Conservation (phyloP, 2,113 vertebrate species). For the Calypte anna region DNA sequence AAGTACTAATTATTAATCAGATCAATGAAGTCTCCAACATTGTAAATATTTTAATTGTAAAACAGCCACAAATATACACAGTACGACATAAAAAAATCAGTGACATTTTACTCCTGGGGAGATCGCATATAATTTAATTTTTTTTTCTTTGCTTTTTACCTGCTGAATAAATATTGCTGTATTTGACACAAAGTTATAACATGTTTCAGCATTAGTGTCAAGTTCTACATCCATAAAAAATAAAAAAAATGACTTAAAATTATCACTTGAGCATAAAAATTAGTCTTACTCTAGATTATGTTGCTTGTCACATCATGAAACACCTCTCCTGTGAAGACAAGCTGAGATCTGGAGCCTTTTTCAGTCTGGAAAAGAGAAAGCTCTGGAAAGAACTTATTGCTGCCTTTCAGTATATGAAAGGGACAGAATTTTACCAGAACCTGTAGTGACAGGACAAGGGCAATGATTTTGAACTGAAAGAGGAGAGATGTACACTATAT, state of each 20-base stretch:
- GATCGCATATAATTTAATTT: neutral
- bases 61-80: neutral
- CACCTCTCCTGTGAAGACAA: neutral
- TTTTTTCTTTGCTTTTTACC: neutral
- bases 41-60: neutral
- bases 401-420: neutral
- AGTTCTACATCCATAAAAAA: neutral
- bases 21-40: neutral
- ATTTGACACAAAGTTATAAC: neutral
- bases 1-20: neutral
- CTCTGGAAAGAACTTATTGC: neutral
- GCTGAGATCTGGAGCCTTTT: neutral
- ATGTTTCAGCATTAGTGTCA: neutral
- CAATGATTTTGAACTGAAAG: neutral
- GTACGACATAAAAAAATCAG: neutral
- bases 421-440: neutral
- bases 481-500: neutral
- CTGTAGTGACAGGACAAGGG: neutral
- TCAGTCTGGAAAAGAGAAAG: neutral
- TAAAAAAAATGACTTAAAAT: neutral
- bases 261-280: neutral
- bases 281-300: neutral
- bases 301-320: neutral
- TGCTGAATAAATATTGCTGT: neutral
- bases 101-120: neutral